A percentile compares a stretch with the other conserved stretches of the same genome.
Evolutionary conservation across 1,140 invertebrate species (phyloP).

Genomic region (Saccostrea cuccullata): DNA sequence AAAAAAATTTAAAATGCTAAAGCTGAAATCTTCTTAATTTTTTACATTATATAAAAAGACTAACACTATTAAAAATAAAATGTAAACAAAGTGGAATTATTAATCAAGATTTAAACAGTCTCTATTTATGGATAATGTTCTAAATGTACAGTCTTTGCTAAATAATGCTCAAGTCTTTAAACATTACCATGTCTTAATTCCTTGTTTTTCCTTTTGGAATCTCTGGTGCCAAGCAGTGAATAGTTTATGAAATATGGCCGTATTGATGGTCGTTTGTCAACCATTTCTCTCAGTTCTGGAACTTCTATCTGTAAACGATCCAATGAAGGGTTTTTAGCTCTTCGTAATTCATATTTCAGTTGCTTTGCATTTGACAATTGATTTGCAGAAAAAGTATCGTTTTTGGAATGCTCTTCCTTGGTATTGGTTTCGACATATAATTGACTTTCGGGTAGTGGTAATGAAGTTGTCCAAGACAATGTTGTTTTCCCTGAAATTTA

Average conservation of each 20-base stretch:
- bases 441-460: neutral
- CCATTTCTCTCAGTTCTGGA: neutral
- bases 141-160: too few species aligned
- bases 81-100: too few species aligned
- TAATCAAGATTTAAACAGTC: too few species aligned
- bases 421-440: neutral
- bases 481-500: neutral
- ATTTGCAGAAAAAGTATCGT: neutral
- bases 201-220: neutral
- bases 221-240: neutral
- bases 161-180: neutral
- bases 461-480: neutral
- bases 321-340: neutral
- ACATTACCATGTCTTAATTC: conserved; percentile 6
- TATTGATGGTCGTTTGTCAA: neutral
- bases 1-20: too few species aligned
- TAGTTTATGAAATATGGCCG: conserved; percentile 15
- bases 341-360: neutral
- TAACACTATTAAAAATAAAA: too few species aligned
- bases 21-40: too few species aligned
- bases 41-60: too few species aligned
- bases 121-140: too few species aligned
- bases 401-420: neutral
- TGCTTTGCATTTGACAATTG: neutral
- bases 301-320: conserved; percentile 1